Evolutionary conservation across 2,797 vertebrate genomes (phyloP).

Genomic region (Spinus olivaceus): DNA sequence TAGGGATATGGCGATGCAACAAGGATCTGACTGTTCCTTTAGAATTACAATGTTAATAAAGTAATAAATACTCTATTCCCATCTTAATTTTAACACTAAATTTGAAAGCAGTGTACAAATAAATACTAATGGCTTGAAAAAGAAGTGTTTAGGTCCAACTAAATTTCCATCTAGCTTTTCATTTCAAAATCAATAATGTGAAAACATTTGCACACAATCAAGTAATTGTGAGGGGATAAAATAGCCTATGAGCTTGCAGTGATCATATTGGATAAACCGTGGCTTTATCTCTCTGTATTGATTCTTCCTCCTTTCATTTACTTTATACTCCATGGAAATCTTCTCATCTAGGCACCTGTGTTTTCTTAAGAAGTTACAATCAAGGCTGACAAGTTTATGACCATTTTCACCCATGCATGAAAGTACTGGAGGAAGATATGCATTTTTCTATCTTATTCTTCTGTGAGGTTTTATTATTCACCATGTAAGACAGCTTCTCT

Average conservation of each 20-base stretch:
- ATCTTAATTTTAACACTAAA: neutral
- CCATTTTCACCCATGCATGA: neutral
- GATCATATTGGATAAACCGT: neutral
- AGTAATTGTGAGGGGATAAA: neutral
- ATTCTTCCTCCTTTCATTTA: neutral
- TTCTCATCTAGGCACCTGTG: neutral
- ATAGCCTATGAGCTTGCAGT: neutral
- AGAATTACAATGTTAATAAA: neutral
- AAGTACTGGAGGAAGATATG: neutral
- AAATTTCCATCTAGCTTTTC: neutral
- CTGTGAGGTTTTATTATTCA: neutral
- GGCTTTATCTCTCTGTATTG: neutral
- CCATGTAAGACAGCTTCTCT: neutral
- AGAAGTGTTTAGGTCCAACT: neutral
- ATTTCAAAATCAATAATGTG: neutral
- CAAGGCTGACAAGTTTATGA: neutral
- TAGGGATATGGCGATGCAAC: neutral
- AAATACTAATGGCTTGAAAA: neutral
- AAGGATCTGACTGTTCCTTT: neutral
- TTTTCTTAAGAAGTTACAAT: neutral
- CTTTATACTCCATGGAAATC: neutral
- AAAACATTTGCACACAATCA: neutral
- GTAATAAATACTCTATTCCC: neutral
- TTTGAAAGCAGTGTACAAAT: neutral
- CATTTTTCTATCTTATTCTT: neutral